A percentile compares a stretch with the other conserved stretches of the same genome.
phyloP scores from a whole-genome alignment of 64 coral and sea anemone genomes.

The Actinia equina region DNA sequence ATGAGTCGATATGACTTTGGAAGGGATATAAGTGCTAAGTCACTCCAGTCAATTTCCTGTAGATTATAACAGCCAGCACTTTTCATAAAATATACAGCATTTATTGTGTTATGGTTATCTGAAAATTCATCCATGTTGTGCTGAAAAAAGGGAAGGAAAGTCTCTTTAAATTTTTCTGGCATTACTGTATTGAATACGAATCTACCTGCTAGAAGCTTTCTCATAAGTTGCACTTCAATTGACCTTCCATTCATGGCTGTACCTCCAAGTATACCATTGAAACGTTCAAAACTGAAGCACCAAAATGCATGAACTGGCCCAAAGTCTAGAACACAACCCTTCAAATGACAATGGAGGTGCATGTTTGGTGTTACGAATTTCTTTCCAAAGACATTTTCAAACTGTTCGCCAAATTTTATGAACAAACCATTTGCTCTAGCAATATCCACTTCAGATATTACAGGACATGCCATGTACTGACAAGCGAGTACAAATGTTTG shows the following conservation, averaged over 20 bases:
- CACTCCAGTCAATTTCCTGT: conserved; percentile 24
- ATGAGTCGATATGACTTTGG: conserved; percentile 24
- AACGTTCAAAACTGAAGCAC: no score
- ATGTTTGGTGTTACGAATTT: background rate
- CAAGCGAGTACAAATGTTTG: conserved; percentile 59
- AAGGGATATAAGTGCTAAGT: conserved; percentile 23
- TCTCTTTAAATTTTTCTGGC: conserved; percentile 27
- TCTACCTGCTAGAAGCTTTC: conserved; percentile 28
- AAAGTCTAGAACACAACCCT: background rate
- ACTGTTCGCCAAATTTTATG: background rate
- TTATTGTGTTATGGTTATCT: conserved; percentile 4
- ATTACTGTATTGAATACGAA: conserved; percentile 22
- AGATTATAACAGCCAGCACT: conserved; percentile 24
- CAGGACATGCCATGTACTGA: background rate
- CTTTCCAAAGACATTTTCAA: conserved; percentile 4
- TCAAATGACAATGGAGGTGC: conserved; percentile 21
- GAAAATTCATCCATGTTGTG: conserved; percentile 22
- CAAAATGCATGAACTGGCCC: background rate
- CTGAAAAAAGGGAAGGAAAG: conserved; percentile 30
- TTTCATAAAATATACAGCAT: conserved; percentile 5
- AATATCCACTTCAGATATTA: background rate
- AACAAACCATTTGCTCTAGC: background rate
- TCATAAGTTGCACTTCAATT: conserved; percentile 31
- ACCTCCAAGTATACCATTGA: conserved; percentile 19
- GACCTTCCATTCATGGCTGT: conserved; percentile 21